Percentiles rank a stretch among this genome's conserved stretches.
These are phyloP conservation scores for Kuschelorhynchus macadamiae DNA, from an alignment of 2,888 invertebrate genomes.

Conservation along the genomic window DNA sequence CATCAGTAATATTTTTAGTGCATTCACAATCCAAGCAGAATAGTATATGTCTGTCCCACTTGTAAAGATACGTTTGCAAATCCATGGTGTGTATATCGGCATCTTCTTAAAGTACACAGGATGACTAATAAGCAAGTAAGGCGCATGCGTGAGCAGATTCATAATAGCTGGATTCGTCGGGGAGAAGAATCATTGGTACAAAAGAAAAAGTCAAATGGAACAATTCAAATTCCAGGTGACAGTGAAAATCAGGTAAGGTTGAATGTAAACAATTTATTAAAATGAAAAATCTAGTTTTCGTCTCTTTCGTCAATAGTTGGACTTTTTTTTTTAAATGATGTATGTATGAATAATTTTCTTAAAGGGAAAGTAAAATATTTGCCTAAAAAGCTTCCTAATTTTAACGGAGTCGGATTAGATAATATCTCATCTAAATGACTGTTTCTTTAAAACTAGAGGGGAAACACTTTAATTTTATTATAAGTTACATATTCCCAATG, in stretches of 20 bases:
- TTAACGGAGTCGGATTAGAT: no score
- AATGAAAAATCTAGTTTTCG: neutral
- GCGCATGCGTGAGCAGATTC: conserved; percentile 77
- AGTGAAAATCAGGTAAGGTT: conserved; percentile 73
- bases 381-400: no score
- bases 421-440: no score
- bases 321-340: neutral
- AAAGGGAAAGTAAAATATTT: no score
- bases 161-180: conserved; percentile 76
- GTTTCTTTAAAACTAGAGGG: no score
- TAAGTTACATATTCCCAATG: no score
- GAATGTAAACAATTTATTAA: neutral
- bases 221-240: conserved; percentile 68
- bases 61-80: conserved; percentile 84
- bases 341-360: no score
- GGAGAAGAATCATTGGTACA: conserved; percentile 72
- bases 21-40: conserved; percentile 76
- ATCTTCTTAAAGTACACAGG: conserved; percentile 81
- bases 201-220: conserved; percentile 68
- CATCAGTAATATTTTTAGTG: conserved; percentile 37
- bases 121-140: conserved; percentile 80
- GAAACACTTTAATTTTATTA: no score
- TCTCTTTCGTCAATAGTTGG: neutral
- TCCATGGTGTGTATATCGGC: conserved; percentile 84
- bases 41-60: conserved; percentile 84